Conservation (phyloP, 2,113 vertebrate genomes). For the Marmota flaviventris region DNA sequence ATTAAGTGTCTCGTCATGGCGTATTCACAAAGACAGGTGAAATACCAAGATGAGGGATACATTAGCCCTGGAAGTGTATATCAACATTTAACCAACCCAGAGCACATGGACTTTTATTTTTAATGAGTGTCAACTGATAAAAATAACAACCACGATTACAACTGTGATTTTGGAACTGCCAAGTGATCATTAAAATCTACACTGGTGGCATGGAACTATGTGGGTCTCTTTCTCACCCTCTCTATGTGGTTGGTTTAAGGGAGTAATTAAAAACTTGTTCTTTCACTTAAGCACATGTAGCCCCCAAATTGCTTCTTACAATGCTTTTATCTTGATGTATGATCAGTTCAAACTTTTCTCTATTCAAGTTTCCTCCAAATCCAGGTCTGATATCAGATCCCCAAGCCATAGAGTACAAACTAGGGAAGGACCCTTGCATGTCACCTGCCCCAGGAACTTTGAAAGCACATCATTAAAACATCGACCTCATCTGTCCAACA, state of each 20-base stretch:
- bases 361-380: not conserved
- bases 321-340: not conserved
- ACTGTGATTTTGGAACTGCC: not conserved
- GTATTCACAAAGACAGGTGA: not conserved
- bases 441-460: too few species aligned
- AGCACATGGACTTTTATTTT: not conserved
- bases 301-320: not conserved
- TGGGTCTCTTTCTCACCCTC: not conserved
- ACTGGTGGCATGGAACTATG: not conserved
- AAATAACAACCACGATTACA: not conserved
- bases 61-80: not conserved
- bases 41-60: not conserved
- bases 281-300: not conserved
- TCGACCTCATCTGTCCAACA: not conserved
- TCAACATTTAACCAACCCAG: not conserved
- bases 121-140: not conserved
- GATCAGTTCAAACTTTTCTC: not conserved
- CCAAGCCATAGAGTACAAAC: not conserved
- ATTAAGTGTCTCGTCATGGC: not conserved
- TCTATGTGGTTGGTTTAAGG: not conserved
- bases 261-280: not conserved
- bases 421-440: rapidly evolving
- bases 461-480: not conserved
- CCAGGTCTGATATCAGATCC: not conserved
- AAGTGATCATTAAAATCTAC: not conserved